phyloP scores from a whole-genome alignment of 2,113 vertebrate genomes.

The Salvator merianae region DNA sequence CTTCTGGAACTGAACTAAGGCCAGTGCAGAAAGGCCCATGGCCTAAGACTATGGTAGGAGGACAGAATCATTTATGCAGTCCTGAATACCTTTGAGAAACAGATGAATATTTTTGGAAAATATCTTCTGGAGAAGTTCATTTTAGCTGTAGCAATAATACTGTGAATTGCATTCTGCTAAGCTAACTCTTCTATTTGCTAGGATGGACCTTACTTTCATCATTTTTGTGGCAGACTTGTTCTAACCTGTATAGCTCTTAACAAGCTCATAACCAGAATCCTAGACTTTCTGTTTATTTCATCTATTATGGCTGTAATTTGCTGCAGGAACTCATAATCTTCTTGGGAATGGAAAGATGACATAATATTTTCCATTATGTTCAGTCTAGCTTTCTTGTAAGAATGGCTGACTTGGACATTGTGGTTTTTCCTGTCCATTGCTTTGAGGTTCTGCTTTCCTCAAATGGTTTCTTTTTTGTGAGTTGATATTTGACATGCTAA shows the following conservation, averaged over 20 bases:
- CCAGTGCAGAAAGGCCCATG: no score
- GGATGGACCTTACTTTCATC: conserved; percentile 36
- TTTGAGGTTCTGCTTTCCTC: conserved; percentile 18
- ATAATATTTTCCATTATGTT: background rate
- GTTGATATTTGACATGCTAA: no score
- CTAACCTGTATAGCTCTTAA: conserved; percentile 23
- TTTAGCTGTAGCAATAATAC: background rate
- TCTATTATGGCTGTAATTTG: background rate
- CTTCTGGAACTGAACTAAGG: no score
- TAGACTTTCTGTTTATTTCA: background rate
- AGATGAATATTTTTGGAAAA: no score
- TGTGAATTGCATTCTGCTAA: background rate
- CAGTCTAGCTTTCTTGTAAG: background rate
- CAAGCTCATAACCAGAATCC: background rate
- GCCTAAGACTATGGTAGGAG: no score
- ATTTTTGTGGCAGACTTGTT: conserved; percentile 26
- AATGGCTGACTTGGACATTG: background rate
- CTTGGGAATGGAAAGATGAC: background rate
- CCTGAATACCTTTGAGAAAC: no score
- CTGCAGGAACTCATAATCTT: background rate
- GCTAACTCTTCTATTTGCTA: conserved; percentile 22
- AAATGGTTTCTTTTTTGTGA: background rate
- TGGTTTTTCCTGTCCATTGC: conserved; percentile 21
- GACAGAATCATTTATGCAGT: no score
- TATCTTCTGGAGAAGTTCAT: background rate